These are phyloP conservation scores for Dasysyrphus albostriatus DNA, from an alignment of 2,888 invertebrate species.

Conservation along the genomic window DNA sequence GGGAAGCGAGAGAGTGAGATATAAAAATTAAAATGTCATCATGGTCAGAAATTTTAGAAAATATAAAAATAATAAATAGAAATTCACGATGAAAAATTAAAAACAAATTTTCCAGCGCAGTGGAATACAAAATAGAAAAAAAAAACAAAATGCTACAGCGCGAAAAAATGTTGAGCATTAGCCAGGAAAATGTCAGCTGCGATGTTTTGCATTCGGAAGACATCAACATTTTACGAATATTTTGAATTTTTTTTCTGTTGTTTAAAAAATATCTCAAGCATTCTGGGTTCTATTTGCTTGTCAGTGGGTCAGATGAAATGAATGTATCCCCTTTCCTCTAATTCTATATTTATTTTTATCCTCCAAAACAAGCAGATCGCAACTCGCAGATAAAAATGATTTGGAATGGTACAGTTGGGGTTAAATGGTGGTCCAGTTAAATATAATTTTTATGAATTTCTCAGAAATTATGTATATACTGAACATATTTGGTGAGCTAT, in stretches of 20 bases:
- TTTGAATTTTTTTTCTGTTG: background rate
- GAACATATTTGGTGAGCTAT: too few species aligned
- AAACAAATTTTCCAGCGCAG: slow-evolving; percentile 14
- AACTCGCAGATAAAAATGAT: background rate
- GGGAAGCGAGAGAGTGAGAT: background rate
- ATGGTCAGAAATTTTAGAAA: slow-evolving; percentile 1
- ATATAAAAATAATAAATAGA: slow-evolving; percentile 14
- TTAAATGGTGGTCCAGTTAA: background rate
- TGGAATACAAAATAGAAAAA: background rate
- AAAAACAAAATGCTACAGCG: background rate
- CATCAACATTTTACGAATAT: slow-evolving; percentile 3
- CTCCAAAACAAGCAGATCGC: background rate
- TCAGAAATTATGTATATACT: too few species aligned
- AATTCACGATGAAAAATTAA: slow-evolving; percentile 1
- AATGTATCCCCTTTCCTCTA: background rate
- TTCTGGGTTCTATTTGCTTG: background rate
- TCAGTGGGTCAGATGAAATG: background rate
- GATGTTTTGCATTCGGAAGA: background rate
- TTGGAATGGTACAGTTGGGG: background rate
- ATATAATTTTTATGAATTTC: too few species aligned
- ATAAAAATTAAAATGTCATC: slow-evolving; percentile 19
- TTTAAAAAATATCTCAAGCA: background rate
- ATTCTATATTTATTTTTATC: background rate
- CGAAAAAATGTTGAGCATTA: slow-evolving; percentile 11
- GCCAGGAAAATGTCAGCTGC: slow-evolving; percentile 11